These are phyloP conservation scores for Pachyseris speciosa DNA, from an alignment of 64 coral and sea anemone species.

Conservation along the genomic window DNA sequence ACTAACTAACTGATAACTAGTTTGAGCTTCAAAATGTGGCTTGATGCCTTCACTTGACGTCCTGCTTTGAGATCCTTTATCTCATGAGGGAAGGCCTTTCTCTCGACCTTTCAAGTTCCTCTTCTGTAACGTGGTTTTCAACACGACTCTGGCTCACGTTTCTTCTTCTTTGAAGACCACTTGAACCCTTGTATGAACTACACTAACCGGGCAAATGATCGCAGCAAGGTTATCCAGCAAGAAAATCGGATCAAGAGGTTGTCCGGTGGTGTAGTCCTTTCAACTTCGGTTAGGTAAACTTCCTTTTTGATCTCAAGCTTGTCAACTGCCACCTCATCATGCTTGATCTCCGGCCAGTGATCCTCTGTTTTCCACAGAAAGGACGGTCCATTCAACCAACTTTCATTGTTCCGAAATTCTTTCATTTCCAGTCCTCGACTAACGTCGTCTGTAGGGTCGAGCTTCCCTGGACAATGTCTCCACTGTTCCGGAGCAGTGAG, in stretches of 20 bases:
- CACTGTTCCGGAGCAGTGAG: constrained; percentile 24
- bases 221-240: neutral
- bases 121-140: neutral
- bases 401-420: constrained; percentile 14
- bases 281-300: neutral
- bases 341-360: constrained; percentile 18
- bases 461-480: constrained; percentile 46
- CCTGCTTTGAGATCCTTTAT: neutral
- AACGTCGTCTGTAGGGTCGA: constrained; percentile 26
- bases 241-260: neutral
- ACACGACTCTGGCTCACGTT: neutral
- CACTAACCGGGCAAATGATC: neutral
- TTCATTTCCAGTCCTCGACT: constrained; percentile 10
- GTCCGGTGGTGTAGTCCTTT: neutral
- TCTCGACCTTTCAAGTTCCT: neutral
- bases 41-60: neutral
- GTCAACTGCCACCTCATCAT: neutral
- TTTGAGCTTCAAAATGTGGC: neutral
- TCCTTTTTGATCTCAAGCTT: constrained; percentile 52
- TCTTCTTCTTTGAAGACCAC: neutral
- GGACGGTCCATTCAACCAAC: constrained; percentile 16
- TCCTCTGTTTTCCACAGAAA: neutral
- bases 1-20: neutral
- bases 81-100: neutral
- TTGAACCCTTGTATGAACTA: neutral